Conservation (phyloP, 2,113 vertebrate genomes). For the Perca schrenkii region DNA sequence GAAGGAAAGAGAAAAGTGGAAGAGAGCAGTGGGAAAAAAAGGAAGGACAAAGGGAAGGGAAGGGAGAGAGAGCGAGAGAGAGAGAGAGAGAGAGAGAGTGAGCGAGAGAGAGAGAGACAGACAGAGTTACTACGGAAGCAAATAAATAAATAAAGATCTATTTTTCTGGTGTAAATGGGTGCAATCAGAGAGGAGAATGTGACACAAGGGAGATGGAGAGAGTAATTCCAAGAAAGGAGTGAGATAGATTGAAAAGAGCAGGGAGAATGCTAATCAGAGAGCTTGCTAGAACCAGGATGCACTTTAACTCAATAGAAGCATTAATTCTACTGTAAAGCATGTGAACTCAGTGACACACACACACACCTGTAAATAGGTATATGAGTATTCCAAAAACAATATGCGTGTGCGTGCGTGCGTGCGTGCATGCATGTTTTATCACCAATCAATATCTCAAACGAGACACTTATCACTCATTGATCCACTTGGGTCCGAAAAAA, state of each 20-base stretch:
- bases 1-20: background rate
- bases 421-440: conserved; percentile 15
- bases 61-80: background rate
- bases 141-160: conserved; percentile 60
- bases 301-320: conserved; percentile 45
- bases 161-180: conserved; percentile 63
- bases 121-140: conserved; percentile 20
- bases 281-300: conserved; percentile 38
- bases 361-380: background rate
- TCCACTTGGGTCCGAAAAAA: background rate
- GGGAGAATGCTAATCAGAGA: conserved; percentile 31
- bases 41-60: background rate
- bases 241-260: conserved; percentile 30
- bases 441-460: conserved; percentile 52
- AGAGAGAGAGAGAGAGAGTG: background rate
- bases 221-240: conserved; percentile 34
- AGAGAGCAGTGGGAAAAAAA: background rate
- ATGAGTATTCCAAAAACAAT: conserved; percentile 21
- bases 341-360: conserved; percentile 7
- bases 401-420: conserved; percentile 7
- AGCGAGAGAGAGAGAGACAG: background rate
- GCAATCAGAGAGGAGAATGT: conserved; percentile 63
- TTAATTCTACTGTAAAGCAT: conserved; percentile 42
- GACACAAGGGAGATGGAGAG: conserved; percentile 45
- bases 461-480: conserved; percentile 62